Base-by-base conservation (phyloP, 1,140 invertebrate species). In the Wasmannia auropunctata region DNA sequence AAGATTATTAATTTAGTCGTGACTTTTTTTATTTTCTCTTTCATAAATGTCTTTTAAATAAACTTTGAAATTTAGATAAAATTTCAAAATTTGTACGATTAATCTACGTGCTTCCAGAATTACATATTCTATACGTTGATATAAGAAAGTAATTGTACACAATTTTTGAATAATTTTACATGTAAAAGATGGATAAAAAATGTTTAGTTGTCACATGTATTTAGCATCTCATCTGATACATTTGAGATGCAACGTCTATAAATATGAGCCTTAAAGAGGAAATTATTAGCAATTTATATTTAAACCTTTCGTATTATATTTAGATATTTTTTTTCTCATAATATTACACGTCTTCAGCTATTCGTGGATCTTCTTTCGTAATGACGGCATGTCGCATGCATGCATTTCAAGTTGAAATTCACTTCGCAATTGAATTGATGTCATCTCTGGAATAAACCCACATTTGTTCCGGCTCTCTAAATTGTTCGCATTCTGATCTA, bases 381-480 rank as follows among this genome's bases (percentile, higher is more conserved):
- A 56, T 56, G n/a, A 56, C 31, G 14, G 7, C n/a, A 60, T 43
- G 10, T 7, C 19, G 14, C 19, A 25, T n/a, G 14, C 19, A 25
- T n/a, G 14, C 25, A 19, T 14, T 43, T 56, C 11, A 25, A 79
- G 5, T 69, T 37, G 4, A 80, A 65, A 34, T 37, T 49, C 10
- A 34, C 25, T 67, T 79, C n/a, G 11, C 14, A 72, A 22, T 51
- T 16, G 4, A 28, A n/a, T 22, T 19, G 22, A 31, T 37, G 22
- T 58, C 37, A 28, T 19, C 0, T 70, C n/a, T 34, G 25, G n/a
- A 19, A 60, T 58, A 60, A 80, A 46, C 40, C n/a, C 54, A 22
- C 67, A 25, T 83, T 72, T 43, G 16, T 74, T 60, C 51, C 19
- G 67, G 14, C 25, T 70, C 46, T 49, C 46, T 72, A 19, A 40